Evolutionary conservation across 2,113 vertebrate species (phyloP).

Genomic region (Onychostruthus taczanowskii): DNA sequence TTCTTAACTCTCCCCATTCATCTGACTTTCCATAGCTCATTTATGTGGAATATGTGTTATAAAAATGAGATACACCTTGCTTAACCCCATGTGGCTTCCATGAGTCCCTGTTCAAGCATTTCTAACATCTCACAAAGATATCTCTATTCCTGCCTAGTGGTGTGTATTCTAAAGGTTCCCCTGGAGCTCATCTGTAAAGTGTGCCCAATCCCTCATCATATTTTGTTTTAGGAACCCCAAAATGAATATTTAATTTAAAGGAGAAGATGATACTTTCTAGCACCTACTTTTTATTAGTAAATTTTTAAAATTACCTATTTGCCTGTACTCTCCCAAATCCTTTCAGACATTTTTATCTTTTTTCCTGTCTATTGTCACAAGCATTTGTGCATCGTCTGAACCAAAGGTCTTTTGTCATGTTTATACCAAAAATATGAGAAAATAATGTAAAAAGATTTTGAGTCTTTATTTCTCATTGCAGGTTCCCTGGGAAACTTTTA

Average conservation of each 20-base stretch:
- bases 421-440: neutral
- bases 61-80: neutral
- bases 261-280: neutral
- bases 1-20: neutral
- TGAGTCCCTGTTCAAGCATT: neutral
- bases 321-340: neutral
- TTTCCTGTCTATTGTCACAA: neutral
- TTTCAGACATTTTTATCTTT: neutral
- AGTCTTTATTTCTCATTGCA: neutral
- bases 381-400: neutral
- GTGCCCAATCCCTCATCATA: neutral
- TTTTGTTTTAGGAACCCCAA: neutral
- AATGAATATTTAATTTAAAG: neutral
- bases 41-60: neutral
- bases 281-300: neutral
- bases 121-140: neutral
- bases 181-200: neutral
- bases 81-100: neutral
- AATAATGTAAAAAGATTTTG: neutral
- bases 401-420: neutral
- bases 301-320: neutral
- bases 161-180: neutral
- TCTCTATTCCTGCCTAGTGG: neutral
- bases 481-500: neutral
- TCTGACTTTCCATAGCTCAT: neutral